Evolutionary conservation across 2,113 vertebrate species (phyloP).

Genomic region (Globicephala melas): DNA sequence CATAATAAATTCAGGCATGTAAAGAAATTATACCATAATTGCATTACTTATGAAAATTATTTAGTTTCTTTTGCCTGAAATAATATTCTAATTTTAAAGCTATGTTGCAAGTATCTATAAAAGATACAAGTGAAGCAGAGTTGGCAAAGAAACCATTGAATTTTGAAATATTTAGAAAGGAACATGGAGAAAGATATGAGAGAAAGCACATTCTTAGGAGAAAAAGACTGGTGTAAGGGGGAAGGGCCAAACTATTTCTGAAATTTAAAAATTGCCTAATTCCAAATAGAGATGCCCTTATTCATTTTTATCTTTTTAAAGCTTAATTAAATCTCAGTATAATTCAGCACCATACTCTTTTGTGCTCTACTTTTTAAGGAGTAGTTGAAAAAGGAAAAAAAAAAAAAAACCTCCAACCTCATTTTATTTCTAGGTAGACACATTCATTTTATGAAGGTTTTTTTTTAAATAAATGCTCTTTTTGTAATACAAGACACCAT

Average conservation of each 20-base stretch:
- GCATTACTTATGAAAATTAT: not conserved
- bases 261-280: not conserved
- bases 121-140: not conserved
- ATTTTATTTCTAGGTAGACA: constrained; percentile 5
- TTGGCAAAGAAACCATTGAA: not conserved
- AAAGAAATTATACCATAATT: not conserved
- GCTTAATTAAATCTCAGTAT: not conserved
- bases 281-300: not conserved
- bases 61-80: constrained; percentile 53
- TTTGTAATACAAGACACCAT: not conserved
- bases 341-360: not conserved
- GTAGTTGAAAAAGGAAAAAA: not conserved
- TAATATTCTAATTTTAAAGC: constrained; percentile 60
- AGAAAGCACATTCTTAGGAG: not conserved
- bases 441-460: not conserved
- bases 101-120: constrained; percentile 29
- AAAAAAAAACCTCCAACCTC: not conserved
- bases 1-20: not conserved
- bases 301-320: not conserved
- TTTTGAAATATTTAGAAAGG: constrained; percentile 65
- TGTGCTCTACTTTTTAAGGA: not conserved
- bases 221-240: not conserved
- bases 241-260: not conserved
- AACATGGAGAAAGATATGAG: not conserved
- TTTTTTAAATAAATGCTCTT: not conserved